Evolutionary conservation across 2,113 vertebrate species (phyloP), one percentile per base, ranked within the genome.

Genomic region (Datnioides undecimradiatus): DNA sequence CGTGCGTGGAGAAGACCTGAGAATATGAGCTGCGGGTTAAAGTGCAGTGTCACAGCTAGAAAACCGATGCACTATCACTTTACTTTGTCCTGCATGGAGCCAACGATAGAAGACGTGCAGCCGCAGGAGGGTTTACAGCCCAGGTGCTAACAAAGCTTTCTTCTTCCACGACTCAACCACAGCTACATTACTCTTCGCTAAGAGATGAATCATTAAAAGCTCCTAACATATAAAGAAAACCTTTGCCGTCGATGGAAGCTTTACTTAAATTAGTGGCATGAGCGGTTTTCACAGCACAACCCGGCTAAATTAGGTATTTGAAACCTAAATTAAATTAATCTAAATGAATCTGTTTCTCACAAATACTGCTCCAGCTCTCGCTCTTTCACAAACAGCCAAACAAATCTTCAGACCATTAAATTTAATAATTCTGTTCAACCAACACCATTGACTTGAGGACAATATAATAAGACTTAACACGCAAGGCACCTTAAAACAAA

Each of bases 11-110:
- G 25, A 29, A 6, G 33, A 34, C 5, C 23, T 27, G 23, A 60
- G 21, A 68, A 12, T 40, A 60, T 29, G 29, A 72, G 45, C 58
- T 19, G 36, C 11, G 64, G 68, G 73, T 52, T 76, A 74, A 88
- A 88, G 90, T 86, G 73, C 87, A 73, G 14, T 10, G 64, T 81
- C 73, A 72, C 12, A 19, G 73, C 64, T 14, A 48, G 17, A 41
- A 12, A 48, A 55, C 46, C 5, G 23, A 54, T 12, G 8, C n/a
- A 57, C n/a, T 40, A 57, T 72, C 38, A 21, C 17, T 71, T 73
- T 14, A 80, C 84, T 85, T 83, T 82, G 66, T n/a, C 45, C 74
- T 17, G 6, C 2, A 31, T 12, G 21, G 19, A 19, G 38, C 12
- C 34, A 62, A 55, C 29, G 31, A 46, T 31, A 79, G 48, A 63